These are phyloP conservation scores for Zootermopsis nevadensis DNA, from an alignment of 2,888 invertebrate species.

Conservation along the genomic window DNA sequence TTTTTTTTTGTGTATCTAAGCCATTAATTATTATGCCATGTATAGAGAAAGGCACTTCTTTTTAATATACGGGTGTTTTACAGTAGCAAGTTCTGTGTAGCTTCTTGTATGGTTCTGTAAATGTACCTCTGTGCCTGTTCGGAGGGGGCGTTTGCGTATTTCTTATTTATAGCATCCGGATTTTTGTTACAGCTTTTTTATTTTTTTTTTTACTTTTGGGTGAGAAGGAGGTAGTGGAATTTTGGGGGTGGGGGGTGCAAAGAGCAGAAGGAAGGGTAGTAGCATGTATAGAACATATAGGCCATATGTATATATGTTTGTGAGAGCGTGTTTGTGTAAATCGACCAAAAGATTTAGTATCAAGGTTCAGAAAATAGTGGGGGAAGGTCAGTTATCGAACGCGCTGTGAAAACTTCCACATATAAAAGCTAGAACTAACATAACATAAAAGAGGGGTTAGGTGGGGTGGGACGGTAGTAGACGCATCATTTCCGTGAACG, in stretches of 20 bases:
- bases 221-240: neutral
- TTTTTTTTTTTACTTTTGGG: neutral
- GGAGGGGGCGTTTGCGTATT: slow-evolving; percentile 4
- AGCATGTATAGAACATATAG: neutral
- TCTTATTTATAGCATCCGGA: slow-evolving; percentile 31
- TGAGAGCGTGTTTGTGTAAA: too few species aligned
- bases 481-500: neutral
- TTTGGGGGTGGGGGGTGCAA: neutral
- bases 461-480: neutral
- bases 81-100: neutral
- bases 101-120: slow-evolving; percentile 24
- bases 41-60: slow-evolving; percentile 1
- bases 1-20: slow-evolving; percentile 6
- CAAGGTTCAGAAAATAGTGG: neutral
- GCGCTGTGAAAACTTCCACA: neutral
- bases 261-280: neutral
- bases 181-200: slow-evolving; percentile 27
- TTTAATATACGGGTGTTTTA: slow-evolving; percentile 21
- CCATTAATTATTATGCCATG: slow-evolving; percentile 25
- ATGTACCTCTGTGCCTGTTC: slow-evolving; percentile 9
- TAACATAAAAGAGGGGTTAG: neutral
- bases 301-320: neutral
- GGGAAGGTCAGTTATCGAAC: slow-evolving; percentile 24
- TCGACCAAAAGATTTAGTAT: too few species aligned
- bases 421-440: neutral